Evolutionary conservation across 1,140 invertebrate species (phyloP), one percentile per base, ranked within the genome.

Genomic region (Papilio aristodemus): DNA sequence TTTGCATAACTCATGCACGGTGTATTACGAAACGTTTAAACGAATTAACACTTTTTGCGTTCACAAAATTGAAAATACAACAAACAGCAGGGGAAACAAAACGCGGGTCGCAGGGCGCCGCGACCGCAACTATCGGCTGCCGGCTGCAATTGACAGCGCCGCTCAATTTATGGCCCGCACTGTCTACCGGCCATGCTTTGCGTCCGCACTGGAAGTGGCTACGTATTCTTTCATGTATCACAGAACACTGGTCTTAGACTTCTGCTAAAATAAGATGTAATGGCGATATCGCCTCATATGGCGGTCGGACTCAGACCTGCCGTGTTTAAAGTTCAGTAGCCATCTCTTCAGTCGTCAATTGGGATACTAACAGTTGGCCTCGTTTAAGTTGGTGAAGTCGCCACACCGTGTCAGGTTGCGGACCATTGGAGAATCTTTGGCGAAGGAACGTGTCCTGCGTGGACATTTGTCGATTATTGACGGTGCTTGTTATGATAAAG

Each of bases 81-180:
- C 46, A 66, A 50, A 66, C 63, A 32, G 39, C 43, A n/a, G 39
- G 32, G 41, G 58, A 72, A 72, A 71, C 70, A 71, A 67, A 72
- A 68, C 57, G 71, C 60, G 69, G 62, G 70, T 72, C 69, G 68
- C 71, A 72, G 71, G 68, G 71, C 71, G 75, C 74, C 69, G 73
- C 78, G 76, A 90, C 88, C 88, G 84, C 88, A 90, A 87, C 88
- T 90, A 90, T 90, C 83, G 88, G 88, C 72, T 79, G 59, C 73
- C 86, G 86, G 68, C 75, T 91, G 88, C 88, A 91, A 91, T 91
- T 91, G 88, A 91, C 88, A 91, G 87, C 71, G 77, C 77, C 75
- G 82, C 85, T 89, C 87, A 89, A 90, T 89, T 89, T 89, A 90
- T 90, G 82, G 86, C 72, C 81, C 84, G 68, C 83, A 83, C 79